phyloP scores from a whole-genome alignment of 2,113 vertebrate species.

The Labeo catla region DNA sequence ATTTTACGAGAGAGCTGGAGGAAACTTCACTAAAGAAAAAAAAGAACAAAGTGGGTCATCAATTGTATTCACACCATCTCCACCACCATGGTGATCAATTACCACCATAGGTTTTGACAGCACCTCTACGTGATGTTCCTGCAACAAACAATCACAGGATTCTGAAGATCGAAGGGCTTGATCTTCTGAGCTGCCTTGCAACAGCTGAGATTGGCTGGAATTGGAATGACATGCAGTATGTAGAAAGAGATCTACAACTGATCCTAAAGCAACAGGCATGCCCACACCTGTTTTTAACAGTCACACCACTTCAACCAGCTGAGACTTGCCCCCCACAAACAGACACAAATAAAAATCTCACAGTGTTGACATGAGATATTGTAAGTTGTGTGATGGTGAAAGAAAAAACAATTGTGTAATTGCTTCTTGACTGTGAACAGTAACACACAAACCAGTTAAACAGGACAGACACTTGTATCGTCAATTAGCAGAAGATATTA shows the following conservation, averaged over 20 bases:
- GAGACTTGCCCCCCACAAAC: conserved; percentile 47
- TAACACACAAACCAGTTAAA: conserved; percentile 44
- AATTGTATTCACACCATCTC: background rate
- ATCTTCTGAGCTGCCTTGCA: conserved; percentile 20
- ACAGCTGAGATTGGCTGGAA: conserved; percentile 58
- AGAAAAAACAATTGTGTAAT: conserved; percentile 34
- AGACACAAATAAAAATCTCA: conserved; percentile 50
- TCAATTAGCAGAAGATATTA: background rate
- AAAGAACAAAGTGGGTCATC: conserved; percentile 9
- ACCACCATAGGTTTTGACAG: background rate
- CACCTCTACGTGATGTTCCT: conserved; percentile 14
- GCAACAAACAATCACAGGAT: conserved; percentile 41
- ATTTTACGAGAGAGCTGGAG: background rate
- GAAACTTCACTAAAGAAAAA: background rate
- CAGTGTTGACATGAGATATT: conserved; percentile 38
- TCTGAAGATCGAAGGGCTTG: conserved; percentile 35
- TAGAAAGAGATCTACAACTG: conserved; percentile 50
- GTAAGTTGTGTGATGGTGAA: background rate
- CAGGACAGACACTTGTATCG: conserved; percentile 9
- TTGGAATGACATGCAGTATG: conserved; percentile 43
- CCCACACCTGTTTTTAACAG: conserved; percentile 52
- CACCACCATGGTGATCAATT: background rate
- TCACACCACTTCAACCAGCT: conserved; percentile 54
- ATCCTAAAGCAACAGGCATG: conserved; percentile 53
- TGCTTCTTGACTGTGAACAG: conserved; percentile 20